Percentiles rank a stretch among this genome's conserved stretches.
Evolutionary conservation across 2,797 vertebrate genomes (phyloP).

Genomic region (Cirrhinus mrigala): DNA sequence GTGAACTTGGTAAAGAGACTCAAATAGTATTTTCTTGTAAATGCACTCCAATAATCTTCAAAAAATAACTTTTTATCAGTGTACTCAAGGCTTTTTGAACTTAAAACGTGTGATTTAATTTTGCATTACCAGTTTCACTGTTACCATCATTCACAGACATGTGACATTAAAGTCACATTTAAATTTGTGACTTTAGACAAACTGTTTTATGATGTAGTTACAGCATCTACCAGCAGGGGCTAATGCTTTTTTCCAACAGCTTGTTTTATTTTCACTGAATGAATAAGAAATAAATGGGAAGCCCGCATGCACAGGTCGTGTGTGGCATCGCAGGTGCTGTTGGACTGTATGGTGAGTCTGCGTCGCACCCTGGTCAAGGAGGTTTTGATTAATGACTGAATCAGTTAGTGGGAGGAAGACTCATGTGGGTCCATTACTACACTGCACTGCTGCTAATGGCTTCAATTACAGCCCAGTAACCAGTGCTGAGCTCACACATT

Average conservation of each 20-base stretch:
- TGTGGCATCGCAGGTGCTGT: slow-evolving; percentile 8
- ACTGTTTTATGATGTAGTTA: neutral
- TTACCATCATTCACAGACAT: neutral
- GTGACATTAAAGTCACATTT: neutral
- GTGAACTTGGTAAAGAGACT: neutral
- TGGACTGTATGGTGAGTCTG: slow-evolving; percentile 17
- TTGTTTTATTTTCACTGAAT: neutral
- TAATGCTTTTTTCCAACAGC: neutral
- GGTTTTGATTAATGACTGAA: slow-evolving; percentile 84
- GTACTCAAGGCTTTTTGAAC: neutral
- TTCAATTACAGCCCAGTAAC: slow-evolving; percentile 82
- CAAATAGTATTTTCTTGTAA: too few species aligned
- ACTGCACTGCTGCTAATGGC: slow-evolving; percentile 86
- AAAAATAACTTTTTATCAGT: too few species aligned
- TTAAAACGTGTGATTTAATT: neutral
- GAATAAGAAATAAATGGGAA: neutral
- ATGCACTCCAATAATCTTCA: too few species aligned
- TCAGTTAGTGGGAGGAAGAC: slow-evolving; percentile 84
- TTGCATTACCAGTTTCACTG: too few species aligned
- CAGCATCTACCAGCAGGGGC: neutral
- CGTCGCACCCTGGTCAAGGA: slow-evolving; percentile 31
- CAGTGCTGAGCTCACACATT: slow-evolving; percentile 84
- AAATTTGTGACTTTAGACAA: neutral
- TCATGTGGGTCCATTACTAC: slow-evolving; percentile 85
- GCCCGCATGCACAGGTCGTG: neutral